Evolutionary conservation across 2,113 vertebrate species (phyloP), one percentile per base, ranked within the genome.

Genomic region (Elephas maximus): DNA sequence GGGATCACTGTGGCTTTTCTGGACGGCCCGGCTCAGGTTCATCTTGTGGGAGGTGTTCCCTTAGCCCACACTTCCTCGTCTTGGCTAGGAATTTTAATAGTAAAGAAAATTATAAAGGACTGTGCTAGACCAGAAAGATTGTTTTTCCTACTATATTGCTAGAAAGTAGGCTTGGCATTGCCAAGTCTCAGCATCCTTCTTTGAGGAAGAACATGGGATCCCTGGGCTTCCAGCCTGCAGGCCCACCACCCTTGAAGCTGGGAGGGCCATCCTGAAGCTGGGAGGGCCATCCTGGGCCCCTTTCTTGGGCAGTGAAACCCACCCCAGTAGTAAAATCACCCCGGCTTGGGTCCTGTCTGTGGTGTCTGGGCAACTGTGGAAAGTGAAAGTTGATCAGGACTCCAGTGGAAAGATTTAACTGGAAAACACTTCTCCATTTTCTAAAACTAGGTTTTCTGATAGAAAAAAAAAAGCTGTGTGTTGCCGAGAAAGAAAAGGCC

Each of bases 381-480:
- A 98, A 98, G 96, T 97, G 95, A 98, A 98, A 98, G 97, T 96
- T 93, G 95, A 77, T 92, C 51, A 7, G 37, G 48, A 93, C 51
- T 89, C 88, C 37, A 11, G 17, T 71, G 82, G 21, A 69, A 74
- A 95, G 83, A 74, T 62, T 24, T n/a, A 73, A 60, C 83, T 20
- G 51, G 76, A 28, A 88, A 57, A 60, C 65, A 51, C 17, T 53
- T 62, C 74, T 87, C 63, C 45, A 30, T 83, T 85, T 94, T 77
- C 67, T 80, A 94, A 94, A 84, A 82, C 30, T 8, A n/a, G 26
- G 53, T 88, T 81, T 94, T 90, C 76, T 84, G 63, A 65, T 17
- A 74, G 21, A 15, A 8, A 20, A 30, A 26, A 45, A 8, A 33
- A 18, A 28, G 1, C 21, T 12, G 53, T 57, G 15, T 8, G 9